Percentiles rank a stretch among this genome's conserved stretches.
phyloP scores from a whole-genome alignment of 2,113 vertebrate genomes.

The Caloenas nicobarica region DNA sequence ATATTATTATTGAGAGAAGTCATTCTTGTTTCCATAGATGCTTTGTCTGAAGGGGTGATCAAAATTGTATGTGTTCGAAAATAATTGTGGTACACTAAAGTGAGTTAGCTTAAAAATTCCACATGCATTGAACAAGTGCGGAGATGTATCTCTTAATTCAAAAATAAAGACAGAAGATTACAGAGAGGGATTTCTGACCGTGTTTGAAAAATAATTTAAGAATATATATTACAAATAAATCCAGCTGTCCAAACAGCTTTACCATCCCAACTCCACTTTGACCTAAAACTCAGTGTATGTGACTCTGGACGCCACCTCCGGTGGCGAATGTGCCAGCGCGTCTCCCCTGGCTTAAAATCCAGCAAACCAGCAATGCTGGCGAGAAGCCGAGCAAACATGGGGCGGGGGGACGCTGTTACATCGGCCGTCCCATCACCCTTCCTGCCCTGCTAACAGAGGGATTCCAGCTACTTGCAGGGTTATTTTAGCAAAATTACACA shows the following conservation, averaged over 20 bases:
- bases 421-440: neutral
- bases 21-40: neutral
- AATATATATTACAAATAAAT: neutral
- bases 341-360: fast-evolving
- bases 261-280: neutral
- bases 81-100: neutral
- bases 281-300: neutral
- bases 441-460: neutral
- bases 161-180: neutral
- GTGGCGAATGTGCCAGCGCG: neutral
- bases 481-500: neutral
- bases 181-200: neutral
- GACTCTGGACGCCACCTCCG: neutral
- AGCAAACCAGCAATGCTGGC: fast-evolving
- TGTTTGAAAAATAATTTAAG: neutral
- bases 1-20: neutral
- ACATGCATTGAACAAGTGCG: neutral
- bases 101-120: neutral
- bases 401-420: fast-evolving
- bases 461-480: neutral
- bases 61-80: neutral
- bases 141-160: neutral
- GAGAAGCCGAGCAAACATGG: neutral
- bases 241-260: constrained; percentile 10
- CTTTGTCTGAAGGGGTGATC: neutral